Conservation (phyloP, 37 sponge, comb jelly and placozoan genomes). For the Chondrosia reniformis region DNA sequence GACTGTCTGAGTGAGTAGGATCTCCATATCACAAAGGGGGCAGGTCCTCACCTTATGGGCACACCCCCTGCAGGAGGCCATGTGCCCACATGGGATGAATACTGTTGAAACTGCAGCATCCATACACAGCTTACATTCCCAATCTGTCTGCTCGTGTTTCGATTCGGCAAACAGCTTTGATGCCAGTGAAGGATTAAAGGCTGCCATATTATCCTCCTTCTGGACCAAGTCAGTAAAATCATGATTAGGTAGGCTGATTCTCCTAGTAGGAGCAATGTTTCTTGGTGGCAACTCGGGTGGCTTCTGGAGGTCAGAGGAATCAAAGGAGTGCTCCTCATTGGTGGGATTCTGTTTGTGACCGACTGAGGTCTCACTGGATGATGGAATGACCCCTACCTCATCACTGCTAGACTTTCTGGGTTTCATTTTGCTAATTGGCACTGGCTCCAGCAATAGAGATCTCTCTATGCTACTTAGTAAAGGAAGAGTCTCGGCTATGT, state of each 20-base stretch:
- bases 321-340: neutral
- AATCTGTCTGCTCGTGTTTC: neutral
- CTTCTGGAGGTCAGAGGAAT: neutral
- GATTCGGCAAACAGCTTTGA: neutral
- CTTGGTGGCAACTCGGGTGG: slow-evolving; percentile 2
- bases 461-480: neutral
- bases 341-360: neutral
- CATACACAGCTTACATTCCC: slow-evolving; percentile 18
- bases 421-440: neutral
- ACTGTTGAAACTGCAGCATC: slow-evolving; percentile 2
- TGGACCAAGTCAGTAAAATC: no score
- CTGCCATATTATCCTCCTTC: no score
- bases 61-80: slow-evolving; percentile 6
- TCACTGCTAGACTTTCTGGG: neutral
- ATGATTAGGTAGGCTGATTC: neutral
- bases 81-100: slow-evolving; percentile 19
- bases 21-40: slow-evolving; percentile 10
- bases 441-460: neutral
- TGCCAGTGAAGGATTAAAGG: neutral
- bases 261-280: neutral
- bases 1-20: slow-evolving; percentile 21
- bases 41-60: slow-evolving; percentile 6
- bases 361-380: neutral
- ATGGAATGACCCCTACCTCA: neutral
- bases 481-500: slow-evolving; percentile 1